A percentile compares a stretch with the other conserved stretches of the same genome.
phyloP scores from a whole-genome alignment of 2,113 vertebrate species.

The Trogon melanurus region DNA sequence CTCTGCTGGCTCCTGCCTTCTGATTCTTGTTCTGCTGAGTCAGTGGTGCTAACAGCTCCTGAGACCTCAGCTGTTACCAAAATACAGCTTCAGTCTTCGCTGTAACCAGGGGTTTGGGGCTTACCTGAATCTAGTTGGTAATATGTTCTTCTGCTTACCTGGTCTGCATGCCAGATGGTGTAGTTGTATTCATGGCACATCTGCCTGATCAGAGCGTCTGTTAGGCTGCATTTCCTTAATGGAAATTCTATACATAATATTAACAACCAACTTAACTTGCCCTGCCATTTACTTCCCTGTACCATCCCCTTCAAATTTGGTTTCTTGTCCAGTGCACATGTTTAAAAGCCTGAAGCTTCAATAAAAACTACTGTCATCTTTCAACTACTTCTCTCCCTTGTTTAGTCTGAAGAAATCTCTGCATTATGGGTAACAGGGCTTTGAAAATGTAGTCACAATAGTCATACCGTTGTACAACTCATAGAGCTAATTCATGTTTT shows the following conservation, averaged over 20 bases:
- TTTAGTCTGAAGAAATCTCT: background rate
- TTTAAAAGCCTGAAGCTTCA: background rate
- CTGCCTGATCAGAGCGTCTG: background rate
- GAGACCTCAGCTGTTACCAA: background rate
- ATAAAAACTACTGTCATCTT: background rate
- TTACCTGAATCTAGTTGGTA: background rate
- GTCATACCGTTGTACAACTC: background rate
- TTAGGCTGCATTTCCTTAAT: background rate
- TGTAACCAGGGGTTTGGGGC: background rate
- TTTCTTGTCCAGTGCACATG: background rate
- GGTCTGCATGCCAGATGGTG: too few species aligned
- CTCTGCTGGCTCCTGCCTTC: background rate
- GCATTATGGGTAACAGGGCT: background rate
- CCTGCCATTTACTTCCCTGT: background rate
- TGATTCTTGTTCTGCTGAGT: background rate
- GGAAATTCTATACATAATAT: background rate
- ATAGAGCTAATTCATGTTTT: fast-evolving
- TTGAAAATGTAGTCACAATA: background rate
- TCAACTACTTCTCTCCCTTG: background rate
- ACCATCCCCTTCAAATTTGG: background rate
- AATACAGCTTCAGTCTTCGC: background rate
- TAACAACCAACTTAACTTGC: background rate
- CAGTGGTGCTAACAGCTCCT: background rate
- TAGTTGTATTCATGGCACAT: background rate
- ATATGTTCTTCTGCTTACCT: background rate